Conservation (phyloP, 1,140 invertebrate species). For the Philaenus spumarius region DNA sequence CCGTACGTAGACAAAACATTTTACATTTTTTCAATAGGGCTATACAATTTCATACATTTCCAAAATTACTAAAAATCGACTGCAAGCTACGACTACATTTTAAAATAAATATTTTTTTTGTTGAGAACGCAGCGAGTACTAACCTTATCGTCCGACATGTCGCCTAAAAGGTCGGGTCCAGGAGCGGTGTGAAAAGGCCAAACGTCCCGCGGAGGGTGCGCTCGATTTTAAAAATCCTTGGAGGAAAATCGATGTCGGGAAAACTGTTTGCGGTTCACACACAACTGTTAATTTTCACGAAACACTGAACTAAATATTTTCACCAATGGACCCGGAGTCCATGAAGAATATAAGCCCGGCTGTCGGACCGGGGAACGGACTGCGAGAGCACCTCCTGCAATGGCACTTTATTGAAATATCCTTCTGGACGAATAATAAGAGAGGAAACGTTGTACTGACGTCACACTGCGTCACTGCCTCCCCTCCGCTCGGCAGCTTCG, state of each 20-base stretch:
- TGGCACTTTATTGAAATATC: constrained; percentile 12
- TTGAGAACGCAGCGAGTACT: no score
- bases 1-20: no score
- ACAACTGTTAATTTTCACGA: not conserved
- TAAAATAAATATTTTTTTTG: no score
- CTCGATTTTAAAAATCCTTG: not conserved
- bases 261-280: not conserved
- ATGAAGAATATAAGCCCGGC: not conserved
- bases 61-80: no score
- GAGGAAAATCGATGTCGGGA: not conserved
- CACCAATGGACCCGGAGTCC: not conserved
- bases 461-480: constrained; percentile 17
- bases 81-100: no score
- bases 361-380: not conserved
- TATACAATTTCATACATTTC: no score
- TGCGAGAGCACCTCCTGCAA: constrained; percentile 3
- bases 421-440: not conserved
- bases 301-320: no score
- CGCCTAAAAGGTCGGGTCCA: not conserved
- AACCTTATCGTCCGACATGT: constrained; percentile 15
- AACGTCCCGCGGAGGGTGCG: not conserved
- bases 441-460: constrained; percentile 8
- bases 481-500: not conserved
- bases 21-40: no score
- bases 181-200: not conserved